phyloP scores from a whole-genome alignment of 2,113 vertebrate species.

The Synchiropus splendidus region DNA sequence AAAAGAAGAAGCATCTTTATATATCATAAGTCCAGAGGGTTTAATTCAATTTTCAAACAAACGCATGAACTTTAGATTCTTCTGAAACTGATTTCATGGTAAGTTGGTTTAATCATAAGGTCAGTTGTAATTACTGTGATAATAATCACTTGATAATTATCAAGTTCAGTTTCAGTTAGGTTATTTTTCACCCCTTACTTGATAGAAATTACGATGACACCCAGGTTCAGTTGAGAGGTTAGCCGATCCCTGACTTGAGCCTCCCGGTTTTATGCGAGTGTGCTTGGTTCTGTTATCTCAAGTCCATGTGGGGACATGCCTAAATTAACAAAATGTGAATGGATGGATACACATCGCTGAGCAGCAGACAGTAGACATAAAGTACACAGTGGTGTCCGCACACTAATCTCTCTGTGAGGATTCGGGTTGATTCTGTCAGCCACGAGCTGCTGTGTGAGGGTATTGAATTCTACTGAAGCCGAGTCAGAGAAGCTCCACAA shows the following conservation, averaged over 20 bases:
- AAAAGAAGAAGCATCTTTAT: too few species aligned
- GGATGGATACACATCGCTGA: slow-evolving; percentile 18
- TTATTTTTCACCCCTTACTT: too few species aligned
- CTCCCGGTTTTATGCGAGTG: neutral
- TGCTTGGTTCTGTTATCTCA: neutral
- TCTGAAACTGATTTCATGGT: too few species aligned
- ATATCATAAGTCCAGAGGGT: too few species aligned
- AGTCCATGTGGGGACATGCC: slow-evolving; percentile 1
- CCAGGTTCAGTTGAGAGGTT: slow-evolving; percentile 16
- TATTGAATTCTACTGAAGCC: slow-evolving; percentile 4
- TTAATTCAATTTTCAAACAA: too few species aligned
- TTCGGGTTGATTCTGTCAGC: slow-evolving; percentile 27
- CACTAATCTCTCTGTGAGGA: slow-evolving; percentile 17
- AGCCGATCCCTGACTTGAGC: slow-evolving; percentile 5
- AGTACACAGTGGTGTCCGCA: slow-evolving; percentile 6
- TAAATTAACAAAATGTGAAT: slow-evolving; percentile 15
- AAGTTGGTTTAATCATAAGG: too few species aligned
- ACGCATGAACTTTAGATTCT: too few species aligned
- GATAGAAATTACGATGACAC: slow-evolving; percentile 1
- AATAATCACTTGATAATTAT: too few species aligned
- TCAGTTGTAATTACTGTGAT: too few species aligned
- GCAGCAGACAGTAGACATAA: slow-evolving; percentile 11
- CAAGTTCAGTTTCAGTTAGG: too few species aligned
- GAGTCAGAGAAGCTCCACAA: neutral
- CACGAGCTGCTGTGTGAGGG: slow-evolving; percentile 15